These are phyloP conservation scores for Holocentrus rufus DNA, from an alignment of 2,797 vertebrate genomes.

Conservation along the genomic window DNA sequence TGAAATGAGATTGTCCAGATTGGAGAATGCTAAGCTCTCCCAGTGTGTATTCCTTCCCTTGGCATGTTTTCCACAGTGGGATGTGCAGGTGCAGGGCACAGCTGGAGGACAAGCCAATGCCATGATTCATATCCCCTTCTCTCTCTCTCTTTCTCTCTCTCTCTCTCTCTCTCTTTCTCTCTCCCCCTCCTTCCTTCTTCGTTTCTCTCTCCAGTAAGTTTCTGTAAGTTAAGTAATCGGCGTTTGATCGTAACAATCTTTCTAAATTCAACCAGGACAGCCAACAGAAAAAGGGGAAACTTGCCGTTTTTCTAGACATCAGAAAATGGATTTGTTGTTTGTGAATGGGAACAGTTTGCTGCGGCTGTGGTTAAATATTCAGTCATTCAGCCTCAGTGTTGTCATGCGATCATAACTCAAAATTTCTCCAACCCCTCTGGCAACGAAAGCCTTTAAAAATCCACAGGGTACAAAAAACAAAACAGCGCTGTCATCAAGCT, in stretches of 20 bases:
- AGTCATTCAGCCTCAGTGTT: no score
- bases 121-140: constrained; percentile 74
- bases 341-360: not conserved
- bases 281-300: not conserved
- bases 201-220: constrained; percentile 1
- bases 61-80: constrained; percentile 57
- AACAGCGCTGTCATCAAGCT: no score
- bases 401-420: no score
- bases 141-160: not conserved
- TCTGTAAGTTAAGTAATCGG: constrained; percentile 27
- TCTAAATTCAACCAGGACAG: constrained; percentile 12
- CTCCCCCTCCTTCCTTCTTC: not conserved
- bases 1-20: constrained; percentile 53
- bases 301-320: not conserved
- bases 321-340: not conserved
- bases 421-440: no score
- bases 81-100: constrained; percentile 80
- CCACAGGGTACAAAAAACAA: no score
- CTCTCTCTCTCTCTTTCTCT: constrained; percentile 11
- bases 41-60: constrained; percentile 50
- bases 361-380: no score
- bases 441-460: no score
- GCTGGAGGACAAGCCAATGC: constrained; percentile 70
- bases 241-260: constrained; percentile 25
- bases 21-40: constrained; percentile 53